Percentiles rank a stretch among this genome's conserved stretches.
phyloP scores from a whole-genome alignment of 2,113 vertebrate species.

The Rhynchomys soricoides region DNA sequence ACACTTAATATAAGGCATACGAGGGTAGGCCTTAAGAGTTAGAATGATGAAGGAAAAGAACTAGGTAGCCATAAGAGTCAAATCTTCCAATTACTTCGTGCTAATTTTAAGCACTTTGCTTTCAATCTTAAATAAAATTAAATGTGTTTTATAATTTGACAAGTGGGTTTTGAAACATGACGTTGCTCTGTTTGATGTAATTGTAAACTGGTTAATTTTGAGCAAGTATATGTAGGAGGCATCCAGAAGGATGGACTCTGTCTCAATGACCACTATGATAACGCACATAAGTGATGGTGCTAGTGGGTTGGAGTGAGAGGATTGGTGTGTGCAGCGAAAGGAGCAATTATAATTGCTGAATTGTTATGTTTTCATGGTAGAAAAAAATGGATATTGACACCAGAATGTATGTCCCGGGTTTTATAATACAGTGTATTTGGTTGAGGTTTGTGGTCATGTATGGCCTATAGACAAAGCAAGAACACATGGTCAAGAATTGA shows the following conservation, averaged over 20 bases:
- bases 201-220: not conserved
- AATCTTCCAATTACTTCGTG: not conserved
- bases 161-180: not conserved
- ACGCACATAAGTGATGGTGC: not conserved
- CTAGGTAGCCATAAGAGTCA: not conserved
- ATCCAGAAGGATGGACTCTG: not conserved
- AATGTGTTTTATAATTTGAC: not conserved
- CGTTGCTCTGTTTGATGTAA: not conserved
- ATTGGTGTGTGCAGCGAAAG: rapidly evolving
- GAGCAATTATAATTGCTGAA: not conserved
- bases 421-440: not conserved
- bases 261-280: not conserved
- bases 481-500: not conserved
- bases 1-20: not conserved
- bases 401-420: not conserved
- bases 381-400: not conserved
- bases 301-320: not conserved
- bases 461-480: not conserved
- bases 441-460: not conserved
- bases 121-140: not conserved
- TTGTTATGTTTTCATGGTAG: not conserved
- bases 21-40: not conserved
- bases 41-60: not conserved
- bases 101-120: not conserved
- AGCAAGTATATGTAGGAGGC: not conserved